A percentile compares a stretch with the other conserved stretches of the same genome.
Conservation (phyloP, 2,888 invertebrate species). For the Pinctada fucata region DNA sequence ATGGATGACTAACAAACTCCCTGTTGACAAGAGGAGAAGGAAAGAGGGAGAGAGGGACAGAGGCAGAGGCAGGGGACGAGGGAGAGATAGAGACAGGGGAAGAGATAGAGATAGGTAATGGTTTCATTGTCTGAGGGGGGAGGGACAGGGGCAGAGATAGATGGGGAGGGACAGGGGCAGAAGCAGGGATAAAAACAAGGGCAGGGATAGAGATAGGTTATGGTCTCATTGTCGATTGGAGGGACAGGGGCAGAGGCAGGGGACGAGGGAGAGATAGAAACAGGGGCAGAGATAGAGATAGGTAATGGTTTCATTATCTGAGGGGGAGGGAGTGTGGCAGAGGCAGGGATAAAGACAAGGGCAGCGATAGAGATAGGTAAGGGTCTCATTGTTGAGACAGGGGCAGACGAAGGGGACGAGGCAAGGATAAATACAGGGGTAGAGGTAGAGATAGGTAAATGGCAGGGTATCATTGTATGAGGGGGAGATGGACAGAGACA, state of each 20-base stretch:
- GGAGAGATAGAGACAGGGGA: conserved; percentile 35
- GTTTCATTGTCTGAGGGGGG: neutral
- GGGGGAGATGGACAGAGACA: conserved; percentile 11
- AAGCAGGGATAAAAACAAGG: conserved; percentile 26
- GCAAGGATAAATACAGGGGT: conserved; percentile 35
- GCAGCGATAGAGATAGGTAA: conserved; percentile 36
- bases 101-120: conserved; percentile 33
- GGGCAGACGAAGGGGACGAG: conserved; percentile 15
- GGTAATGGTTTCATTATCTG: neutral
- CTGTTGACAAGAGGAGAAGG: conserved; percentile 37
- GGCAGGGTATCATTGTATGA: conserved; percentile 25
- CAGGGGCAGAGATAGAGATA: conserved; percentile 38
- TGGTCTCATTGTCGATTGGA: neutral
- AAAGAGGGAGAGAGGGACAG: conserved; percentile 8
- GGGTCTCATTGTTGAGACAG: neutral
- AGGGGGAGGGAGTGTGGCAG: conserved; percentile 11
- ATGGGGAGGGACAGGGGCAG: conserved; percentile 12
- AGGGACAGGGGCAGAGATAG: conserved; percentile 30
- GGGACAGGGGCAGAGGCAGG: conserved; percentile 14
- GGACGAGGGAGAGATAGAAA: conserved; percentile 31
- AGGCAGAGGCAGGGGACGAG: conserved; percentile 18
- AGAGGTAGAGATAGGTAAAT: conserved; percentile 34
- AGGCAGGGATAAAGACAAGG: conserved; percentile 26
- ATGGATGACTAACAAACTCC: conserved; percentile 84
- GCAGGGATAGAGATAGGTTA: conserved; percentile 37